These are phyloP conservation scores for Therioaphis trifolii DNA, from an alignment of 2,888 invertebrate genomes.

Conservation along the genomic window DNA sequence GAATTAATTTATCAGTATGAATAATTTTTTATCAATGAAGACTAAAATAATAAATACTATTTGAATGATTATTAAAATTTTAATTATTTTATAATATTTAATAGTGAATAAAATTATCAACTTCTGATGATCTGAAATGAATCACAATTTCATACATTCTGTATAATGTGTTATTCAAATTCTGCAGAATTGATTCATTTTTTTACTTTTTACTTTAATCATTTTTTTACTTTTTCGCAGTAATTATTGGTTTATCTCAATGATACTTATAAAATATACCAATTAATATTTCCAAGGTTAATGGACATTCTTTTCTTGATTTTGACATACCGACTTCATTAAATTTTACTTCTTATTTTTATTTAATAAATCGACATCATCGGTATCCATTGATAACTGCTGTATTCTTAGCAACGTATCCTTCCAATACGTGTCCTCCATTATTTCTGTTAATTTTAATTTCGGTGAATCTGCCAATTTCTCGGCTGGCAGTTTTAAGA, in stretches of 20 bases:
- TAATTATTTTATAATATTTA: no score
- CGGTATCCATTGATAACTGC: background rate
- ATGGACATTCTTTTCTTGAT: background rate
- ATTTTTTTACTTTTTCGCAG: background rate
- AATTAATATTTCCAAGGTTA: background rate
- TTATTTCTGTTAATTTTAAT: background rate
- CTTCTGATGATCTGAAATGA: no score
- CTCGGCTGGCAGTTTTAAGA: conserved; percentile 15
- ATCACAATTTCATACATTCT: no score
- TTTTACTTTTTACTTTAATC: no score
- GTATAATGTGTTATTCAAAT: no score
- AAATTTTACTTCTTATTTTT: background rate
- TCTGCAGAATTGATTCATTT: no score
- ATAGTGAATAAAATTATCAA: no score
- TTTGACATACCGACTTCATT: background rate
- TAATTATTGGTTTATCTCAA: background rate
- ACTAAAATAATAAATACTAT: no score
- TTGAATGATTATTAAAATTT: no score
- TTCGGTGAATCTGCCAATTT: background rate
- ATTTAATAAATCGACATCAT: no score
- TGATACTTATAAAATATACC: conserved; percentile 10
- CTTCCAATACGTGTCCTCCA: background rate
- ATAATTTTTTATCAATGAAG: no score
- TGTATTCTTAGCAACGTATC: background rate
- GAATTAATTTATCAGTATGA: no score